Base-by-base conservation (phyloP, 2,797 vertebrate genomes). In the Coracias cyanogaster region DNA sequence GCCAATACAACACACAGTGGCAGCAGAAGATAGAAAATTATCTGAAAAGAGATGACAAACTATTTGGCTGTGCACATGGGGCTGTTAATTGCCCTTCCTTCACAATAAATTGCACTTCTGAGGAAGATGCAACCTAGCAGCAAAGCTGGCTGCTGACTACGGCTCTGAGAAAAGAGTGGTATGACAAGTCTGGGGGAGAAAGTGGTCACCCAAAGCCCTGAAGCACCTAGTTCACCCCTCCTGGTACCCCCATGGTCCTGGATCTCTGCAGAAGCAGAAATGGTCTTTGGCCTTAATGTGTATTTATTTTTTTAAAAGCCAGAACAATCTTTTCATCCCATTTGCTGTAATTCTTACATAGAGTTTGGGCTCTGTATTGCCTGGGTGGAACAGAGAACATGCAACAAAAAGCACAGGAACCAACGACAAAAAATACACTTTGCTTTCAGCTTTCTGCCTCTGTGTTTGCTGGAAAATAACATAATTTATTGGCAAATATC, bases 401-500 rank as follows among this genome's bases (percentile, higher is more conserved):
- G 4, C 31, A 66, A 67, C 10, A 73, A 45, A 78, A 89, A 65
- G 43, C 31, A 28, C 58, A 49, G 41, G 78, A 89, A 10, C 5
- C 90, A 58, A 87, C 7, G 35, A 37, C 33, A 61, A 93, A 66
- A 94, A 90, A 66, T 66, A 33, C 6, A 21, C 55, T 78, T 66
- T 60, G 28, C 35, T 76, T 89, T 28, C 78, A 83, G 46, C 67
- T 80, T 95, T 74, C 45, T 67, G 64, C 46, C 39, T 79, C 52
- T 46, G 67, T 51, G 33, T 78, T 81, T 90, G 70, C 70, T 91
- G 87, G 66, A 86, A 94, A 95, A 81, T 7, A 88, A 41, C 61
- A 88, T 46, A 81, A 91, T 72, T 83, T 90, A 89, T 90, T 93
- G 89, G 76, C 85, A 94, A 83, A 79, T 82, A 73, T 18, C 80